Conservation (phyloP, 2,888 invertebrate species). For the Eubasilissa splendida region DNA sequence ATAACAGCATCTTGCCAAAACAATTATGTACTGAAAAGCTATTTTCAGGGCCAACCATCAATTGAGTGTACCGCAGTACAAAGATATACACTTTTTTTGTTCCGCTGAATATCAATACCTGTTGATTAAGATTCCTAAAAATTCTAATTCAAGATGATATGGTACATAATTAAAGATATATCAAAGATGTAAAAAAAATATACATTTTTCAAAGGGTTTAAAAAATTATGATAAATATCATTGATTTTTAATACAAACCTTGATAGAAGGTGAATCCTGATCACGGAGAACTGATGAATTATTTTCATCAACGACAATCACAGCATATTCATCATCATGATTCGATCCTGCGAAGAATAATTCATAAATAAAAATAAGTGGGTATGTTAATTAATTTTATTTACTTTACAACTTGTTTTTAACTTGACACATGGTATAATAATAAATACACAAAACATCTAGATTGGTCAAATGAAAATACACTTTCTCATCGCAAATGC, state of each 20-base stretch:
- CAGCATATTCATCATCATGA: conserved; percentile 89
- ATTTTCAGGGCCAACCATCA: no score
- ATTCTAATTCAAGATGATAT: no score
- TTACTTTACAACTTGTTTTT: background rate
- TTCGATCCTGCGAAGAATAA: conserved; percentile 67
- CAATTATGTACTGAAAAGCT: no score
- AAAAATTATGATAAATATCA: conserved; percentile 8
- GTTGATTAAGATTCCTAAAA: no score
- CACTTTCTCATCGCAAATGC: no score
- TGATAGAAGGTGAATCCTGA: conserved; percentile 88
- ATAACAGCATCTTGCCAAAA: no score
- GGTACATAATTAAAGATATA: no score
- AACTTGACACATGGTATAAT: background rate
- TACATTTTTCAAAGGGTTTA: background rate
- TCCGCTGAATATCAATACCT: no score
- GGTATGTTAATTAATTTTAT: background rate
- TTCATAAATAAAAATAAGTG: conserved; percentile 43
- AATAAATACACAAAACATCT: background rate
- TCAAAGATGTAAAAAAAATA: no score
- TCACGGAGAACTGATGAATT: conserved; percentile 87
- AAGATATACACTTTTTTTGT: no score
- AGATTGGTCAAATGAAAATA: background rate
- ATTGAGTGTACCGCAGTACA: no score
- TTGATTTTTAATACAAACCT: conserved; percentile 71
- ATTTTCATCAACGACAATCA: conserved; percentile 91